Conservation (phyloP, 2,797 vertebrate genomes). For the Hyperoplus immaculatus region DNA sequence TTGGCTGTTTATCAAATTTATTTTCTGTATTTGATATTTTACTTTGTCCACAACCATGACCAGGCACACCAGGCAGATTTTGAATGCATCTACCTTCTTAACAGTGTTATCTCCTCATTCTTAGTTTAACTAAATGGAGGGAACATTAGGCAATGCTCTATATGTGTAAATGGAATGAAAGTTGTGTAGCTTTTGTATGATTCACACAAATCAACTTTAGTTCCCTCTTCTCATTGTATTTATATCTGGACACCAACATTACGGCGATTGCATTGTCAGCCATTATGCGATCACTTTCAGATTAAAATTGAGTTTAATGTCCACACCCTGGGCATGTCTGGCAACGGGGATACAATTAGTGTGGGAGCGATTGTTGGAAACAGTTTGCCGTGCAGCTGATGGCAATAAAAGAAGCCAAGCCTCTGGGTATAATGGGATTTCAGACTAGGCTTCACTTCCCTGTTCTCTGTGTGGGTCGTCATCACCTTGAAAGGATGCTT, state of each 20-base stretch:
- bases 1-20: not conserved
- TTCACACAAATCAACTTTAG: slow-evolving; percentile 27
- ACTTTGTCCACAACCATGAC: not conserved
- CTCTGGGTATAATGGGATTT: slow-evolving; percentile 74
- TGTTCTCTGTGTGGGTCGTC: slow-evolving; percentile 67
- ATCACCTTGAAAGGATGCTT: slow-evolving; percentile 80
- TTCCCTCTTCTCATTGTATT: slow-evolving; percentile 12
- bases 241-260: slow-evolving; percentile 28
- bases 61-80: not conserved
- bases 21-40: not conserved
- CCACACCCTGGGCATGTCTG: slow-evolving; percentile 55
- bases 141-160: not conserved
- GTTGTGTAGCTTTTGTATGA: not conserved
- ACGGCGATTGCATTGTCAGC: slow-evolving; percentile 49
- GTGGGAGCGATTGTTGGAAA: too few relatives aligned
- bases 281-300: slow-evolving; percentile 55
- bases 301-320: slow-evolving; percentile 70
- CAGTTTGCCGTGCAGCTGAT: slow-evolving; percentile 57
- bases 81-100: slow-evolving; percentile 1
- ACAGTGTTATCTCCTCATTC: slow-evolving; percentile 1
- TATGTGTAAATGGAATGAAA: not conserved
- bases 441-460: slow-evolving; percentile 44
- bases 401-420: slow-evolving; percentile 65
- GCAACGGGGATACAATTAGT: slow-evolving; percentile 66
- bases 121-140: not conserved